Evolutionary conservation across 2,113 vertebrate species (phyloP), one percentile per base, ranked within the genome.

Genomic region (Nematolebias whitei): DNA sequence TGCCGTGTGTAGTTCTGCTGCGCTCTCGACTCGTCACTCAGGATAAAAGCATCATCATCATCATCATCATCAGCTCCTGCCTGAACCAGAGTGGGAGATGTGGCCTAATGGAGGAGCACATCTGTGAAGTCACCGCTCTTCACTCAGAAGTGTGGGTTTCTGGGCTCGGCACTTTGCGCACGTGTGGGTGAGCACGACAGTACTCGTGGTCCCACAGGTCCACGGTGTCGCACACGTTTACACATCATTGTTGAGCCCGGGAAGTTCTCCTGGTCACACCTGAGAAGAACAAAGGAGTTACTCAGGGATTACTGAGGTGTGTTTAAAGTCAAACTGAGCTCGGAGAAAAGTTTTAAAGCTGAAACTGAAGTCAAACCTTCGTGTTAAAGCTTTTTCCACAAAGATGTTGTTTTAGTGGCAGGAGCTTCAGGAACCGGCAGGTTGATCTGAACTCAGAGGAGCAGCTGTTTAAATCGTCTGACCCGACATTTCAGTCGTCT

Each of bases 261-360:
- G 84, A 94, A 93, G 71, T 93, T 93, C 83, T 94, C 93, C 83
- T 91, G 91, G 63, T 93, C 90, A 11, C 91, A 93, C 90, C 92
- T 93, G 66, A 47, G 22, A 12, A 60, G 63, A 13, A 49, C 13
- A 35, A 5, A 12, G 47, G n/a, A 70, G 5, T 2, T 29, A 4
- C 1, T n/a, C 45, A 26, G 43, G 23, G 5, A 19, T 47, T 14
- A n/a, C 12, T 5, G 10, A 58, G 32, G 19, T 39, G 29, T 39
- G 9, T 63, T 67, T n/a, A 64, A 35, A 48, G 44, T 29, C 7
- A 26, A 0, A 23, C 19, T 39, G n/a, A 55, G n/a, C 5, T 23
- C n/a, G n/a, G n/a, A n/a, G n/a, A n/a, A n/a, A n/a, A n/a, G n/a
- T n/a, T 26, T 12, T 18, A 29, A 45, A 32, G 18, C 18, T 8